Conservation (phyloP, 37 sponge, comb jelly and placozoan genomes). For the Halichondria panicea region DNA sequence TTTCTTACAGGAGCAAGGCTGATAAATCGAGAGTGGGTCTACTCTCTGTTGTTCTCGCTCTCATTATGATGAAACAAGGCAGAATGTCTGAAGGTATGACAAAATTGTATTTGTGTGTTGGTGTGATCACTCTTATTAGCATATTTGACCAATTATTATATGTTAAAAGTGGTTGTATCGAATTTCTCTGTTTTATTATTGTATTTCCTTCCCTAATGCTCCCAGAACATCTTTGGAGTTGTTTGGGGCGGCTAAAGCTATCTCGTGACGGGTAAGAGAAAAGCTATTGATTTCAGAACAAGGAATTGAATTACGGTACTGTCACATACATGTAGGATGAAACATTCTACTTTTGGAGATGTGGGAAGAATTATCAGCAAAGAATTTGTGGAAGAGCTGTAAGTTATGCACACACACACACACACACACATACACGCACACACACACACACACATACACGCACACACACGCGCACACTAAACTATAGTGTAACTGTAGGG, state of each 20-base stretch:
- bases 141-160: not conserved
- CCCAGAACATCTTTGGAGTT: conserved; percentile 22
- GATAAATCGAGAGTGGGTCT: conserved; percentile 43
- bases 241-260: conserved; percentile 3
- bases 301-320: not conserved
- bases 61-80: conserved; percentile 69
- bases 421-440: not conserved
- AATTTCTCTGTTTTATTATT: not conserved
- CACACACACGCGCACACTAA: not conserved
- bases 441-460: not conserved
- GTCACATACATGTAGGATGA: not conserved
- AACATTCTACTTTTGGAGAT: conserved; percentile 56
- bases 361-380: conserved; percentile 39
- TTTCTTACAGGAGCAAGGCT: conserved; percentile 19
- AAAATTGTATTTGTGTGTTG: not conserved
- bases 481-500: not conserved
- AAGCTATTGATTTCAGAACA: not conserved
- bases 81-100: conserved; percentile 45
- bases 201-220: not conserved
- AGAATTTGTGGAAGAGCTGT: conserved; percentile 57
- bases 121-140: not conserved
- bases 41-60: conserved; percentile 46
- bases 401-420: not conserved
- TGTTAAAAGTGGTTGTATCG: not conserved
- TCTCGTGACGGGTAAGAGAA: not conserved